These are phyloP conservation scores for Neolamprologus modestus DNA, from an alignment of 2,113 vertebrate genomes.

Conservation along the genomic window DNA sequence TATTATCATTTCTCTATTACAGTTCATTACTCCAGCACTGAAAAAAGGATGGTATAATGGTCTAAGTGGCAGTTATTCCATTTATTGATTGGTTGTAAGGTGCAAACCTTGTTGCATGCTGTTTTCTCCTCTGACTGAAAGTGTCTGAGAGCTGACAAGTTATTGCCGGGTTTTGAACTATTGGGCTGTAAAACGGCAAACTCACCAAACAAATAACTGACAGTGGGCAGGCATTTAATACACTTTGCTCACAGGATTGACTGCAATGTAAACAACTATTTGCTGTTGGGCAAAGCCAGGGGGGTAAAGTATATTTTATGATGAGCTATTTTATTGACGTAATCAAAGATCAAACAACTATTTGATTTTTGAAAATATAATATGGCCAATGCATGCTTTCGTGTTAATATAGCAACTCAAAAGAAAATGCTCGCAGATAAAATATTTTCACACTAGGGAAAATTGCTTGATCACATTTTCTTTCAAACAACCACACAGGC, in stretches of 20 bases:
- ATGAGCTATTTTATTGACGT: not conserved
- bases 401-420: not conserved
- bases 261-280: conserved; percentile 31
- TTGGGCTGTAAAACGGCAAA: conserved; percentile 67
- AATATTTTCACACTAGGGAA: not conserved
- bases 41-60: conserved; percentile 50
- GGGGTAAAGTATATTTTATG: not conserved
- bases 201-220: conserved; percentile 60
- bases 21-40: conserved; percentile 60
- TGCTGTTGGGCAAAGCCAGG: not conserved
- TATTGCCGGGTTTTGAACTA: conserved; percentile 50
- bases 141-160: conserved; percentile 22
- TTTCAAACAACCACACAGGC: not conserved
- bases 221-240: conserved; percentile 15
- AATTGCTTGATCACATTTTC: not conserved
- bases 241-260: conserved; percentile 46
- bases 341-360: not conserved
- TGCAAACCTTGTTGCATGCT: conserved; percentile 14
- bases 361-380: not conserved
- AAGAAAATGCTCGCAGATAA: not conserved
- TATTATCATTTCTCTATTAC: conserved; percentile 69
- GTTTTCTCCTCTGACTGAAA: not conserved
- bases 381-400: not conserved
- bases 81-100: conserved; percentile 28
- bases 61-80: conserved; percentile 40